Base-by-base conservation (phyloP, 1,140 invertebrate genomes). In the Notospermus geniculatus region DNA sequence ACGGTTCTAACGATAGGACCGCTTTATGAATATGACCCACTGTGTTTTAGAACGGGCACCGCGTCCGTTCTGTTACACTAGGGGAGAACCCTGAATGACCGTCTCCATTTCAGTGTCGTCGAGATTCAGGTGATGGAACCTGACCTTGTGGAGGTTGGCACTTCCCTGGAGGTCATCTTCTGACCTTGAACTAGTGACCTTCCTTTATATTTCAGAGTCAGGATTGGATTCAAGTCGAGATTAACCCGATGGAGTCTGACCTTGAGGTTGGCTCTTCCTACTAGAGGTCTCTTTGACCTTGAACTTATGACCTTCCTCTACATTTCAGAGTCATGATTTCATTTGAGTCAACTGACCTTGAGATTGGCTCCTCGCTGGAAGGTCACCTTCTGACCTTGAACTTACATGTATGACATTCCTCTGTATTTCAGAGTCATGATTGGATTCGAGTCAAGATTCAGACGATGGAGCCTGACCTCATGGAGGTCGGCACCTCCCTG, bases 391-490 rank as follows among this genome's bases (percentile, higher is more conserved):
- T 36, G 15, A 36, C 32, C 32, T 36, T 36, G 32, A 36, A 36
- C 32, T 36, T 15, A 7, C n/a, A n/a, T n/a, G n/a, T n/a, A n/a
- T 7, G 32, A 4, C 32, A 7, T 36, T 50, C 4, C 25, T n/a
- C 23, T 62, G 62, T 77, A 60, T 86, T 87, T 30, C 82, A 93
- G 91, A 91, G 89, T 75, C 86, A 87, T 72, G 90, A 92, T 76
- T 91, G 88, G 85, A 84, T 93, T 67, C 87, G 91, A 74, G 83
- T 95, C 58, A 90, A 92, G 75, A 88, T 96, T 56, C 84, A 94
- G 65, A 91, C 94, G 76, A 86, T 95, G 75, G 87, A 88, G 53
- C 93, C 93, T 41, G 88, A 89, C 73, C 84, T 95, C 63, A 90
- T 91, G 67, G 87, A 88, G 67, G 85, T 96, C 45, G 93, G 92